These are phyloP conservation scores for Nebria salina DNA, from an alignment of 2,888 invertebrate genomes.

Conservation along the genomic window DNA sequence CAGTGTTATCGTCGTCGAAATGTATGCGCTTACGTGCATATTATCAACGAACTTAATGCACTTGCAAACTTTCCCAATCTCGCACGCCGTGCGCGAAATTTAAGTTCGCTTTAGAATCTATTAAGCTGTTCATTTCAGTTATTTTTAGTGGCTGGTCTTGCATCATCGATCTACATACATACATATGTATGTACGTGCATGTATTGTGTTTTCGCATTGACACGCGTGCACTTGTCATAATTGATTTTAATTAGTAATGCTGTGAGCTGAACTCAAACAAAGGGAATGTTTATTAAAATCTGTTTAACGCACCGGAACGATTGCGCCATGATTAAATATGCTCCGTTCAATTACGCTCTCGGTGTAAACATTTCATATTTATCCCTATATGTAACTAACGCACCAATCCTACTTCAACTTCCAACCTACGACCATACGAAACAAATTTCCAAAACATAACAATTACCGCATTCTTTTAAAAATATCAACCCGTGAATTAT, in stretches of 20 bases:
- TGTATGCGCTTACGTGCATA: constrained; percentile 37
- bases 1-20: constrained; percentile 21
- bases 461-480: no score
- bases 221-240: background rate
- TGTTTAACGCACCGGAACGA: constrained; percentile 33
- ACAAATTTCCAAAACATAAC: no score
- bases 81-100: constrained; percentile 39
- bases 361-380: no score
- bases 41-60: constrained; percentile 43
- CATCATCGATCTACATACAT: no score
- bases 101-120: constrained; percentile 40
- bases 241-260: constrained; percentile 38
- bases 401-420: no score
- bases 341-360: constrained; percentile 5
- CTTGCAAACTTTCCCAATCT: constrained; percentile 43
- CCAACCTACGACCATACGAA: no score
- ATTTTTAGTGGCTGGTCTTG: constrained; percentile 20
- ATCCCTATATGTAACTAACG: no score
- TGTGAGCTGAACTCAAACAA: constrained; percentile 25
- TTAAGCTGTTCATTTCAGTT: constrained; percentile 31
- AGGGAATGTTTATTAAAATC: constrained; percentile 41
- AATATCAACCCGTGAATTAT: no score
- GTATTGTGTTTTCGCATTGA: no score
- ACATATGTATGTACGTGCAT: no score
- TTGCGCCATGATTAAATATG: constrained; percentile 36